These are phyloP conservation scores for Parasteatoda tepidariorum DNA, from an alignment of 1,140 invertebrate genomes.

Conservation along the genomic window DNA sequence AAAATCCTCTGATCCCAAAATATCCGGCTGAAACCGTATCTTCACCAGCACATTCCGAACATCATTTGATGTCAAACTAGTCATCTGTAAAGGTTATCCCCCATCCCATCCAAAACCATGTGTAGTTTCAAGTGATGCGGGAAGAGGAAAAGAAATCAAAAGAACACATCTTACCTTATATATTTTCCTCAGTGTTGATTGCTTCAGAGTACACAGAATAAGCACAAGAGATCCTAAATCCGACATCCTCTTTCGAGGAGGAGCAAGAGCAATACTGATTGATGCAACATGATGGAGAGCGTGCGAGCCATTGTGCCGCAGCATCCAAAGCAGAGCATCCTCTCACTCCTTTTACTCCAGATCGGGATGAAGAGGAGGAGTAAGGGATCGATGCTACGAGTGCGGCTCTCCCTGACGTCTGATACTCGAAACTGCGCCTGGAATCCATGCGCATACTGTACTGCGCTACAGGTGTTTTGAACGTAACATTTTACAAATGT, in stretches of 20 bases:
- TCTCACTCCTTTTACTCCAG: neutral
- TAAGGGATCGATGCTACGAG: neutral
- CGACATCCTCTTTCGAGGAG: neutral
- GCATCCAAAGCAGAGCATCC: neutral
- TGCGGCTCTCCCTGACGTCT: neutral
- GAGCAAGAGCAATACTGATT: neutral
- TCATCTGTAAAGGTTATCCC: neutral
- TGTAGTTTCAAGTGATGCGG: neutral
- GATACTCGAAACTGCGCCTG: constrained; percentile 16
- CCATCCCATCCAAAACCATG: neutral
- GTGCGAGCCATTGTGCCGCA: neutral
- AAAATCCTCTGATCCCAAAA: no score
- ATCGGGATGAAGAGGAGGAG: neutral
- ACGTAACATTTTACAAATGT: neutral
- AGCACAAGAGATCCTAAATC: neutral
- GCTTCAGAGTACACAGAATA: neutral
- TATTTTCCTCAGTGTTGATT: neutral
- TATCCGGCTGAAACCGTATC: neutral
- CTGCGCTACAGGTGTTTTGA: constrained; percentile 52
- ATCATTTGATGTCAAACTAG: neutral
- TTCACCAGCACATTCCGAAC: neutral
- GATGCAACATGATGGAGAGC: neutral
- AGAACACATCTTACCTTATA: neutral
- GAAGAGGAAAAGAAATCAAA: neutral
- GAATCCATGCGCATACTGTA: constrained; percentile 38